Evolutionary conservation across 2,797 vertebrate species (phyloP), one percentile per base, ranked within the genome.

Genomic region (Sebastes matsubarae): DNA sequence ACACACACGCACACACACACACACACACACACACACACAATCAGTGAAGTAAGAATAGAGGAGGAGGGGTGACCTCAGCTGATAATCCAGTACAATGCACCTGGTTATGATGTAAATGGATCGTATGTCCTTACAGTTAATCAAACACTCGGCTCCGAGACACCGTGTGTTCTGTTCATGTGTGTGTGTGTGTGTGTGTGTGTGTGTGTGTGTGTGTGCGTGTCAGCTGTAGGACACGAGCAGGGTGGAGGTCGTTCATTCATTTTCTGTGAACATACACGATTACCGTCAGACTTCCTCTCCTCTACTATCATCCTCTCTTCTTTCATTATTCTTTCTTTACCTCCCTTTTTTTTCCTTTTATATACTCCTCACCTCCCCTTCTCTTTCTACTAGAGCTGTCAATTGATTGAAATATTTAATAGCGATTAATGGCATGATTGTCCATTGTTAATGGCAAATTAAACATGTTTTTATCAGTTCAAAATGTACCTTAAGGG

Each of bases 181-280:
- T 42, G 66, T 72, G 59, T 58, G 64, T 81, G 72, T 74, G 72
- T 76, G 46, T 71, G 50, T 59, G 77, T 57, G 77, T 24, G n/a
- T 5, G 57, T 29, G 13, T 61, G 30, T 16, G 68, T 46, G 63
- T 69, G 36, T 64, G 63, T 72, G 50, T 59, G 78, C 22, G 73
- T 25, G 22, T 16, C 70, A 79, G 78, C 60, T 81, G 59, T 77
- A 87, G 83, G 87, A 79, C 83, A 79, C 20, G 22, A 84, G 61
- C 55, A 32, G 42, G 71, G 50, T 90, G 88, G 87, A 93, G 92
- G 94, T 93, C 87, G 82, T 88, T 75, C 77, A 89, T 90, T 93
- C 66, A 88, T 92, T 93, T 86, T 82, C 65, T 77, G 38, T 84
- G 72, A 82, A 78, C 88, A 88, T 60, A 86, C 88, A 81, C 89